Evolutionary conservation across 2,888 invertebrate genomes (phyloP).

Genomic region (Bursaphelenchus okinawaensis): DNA sequence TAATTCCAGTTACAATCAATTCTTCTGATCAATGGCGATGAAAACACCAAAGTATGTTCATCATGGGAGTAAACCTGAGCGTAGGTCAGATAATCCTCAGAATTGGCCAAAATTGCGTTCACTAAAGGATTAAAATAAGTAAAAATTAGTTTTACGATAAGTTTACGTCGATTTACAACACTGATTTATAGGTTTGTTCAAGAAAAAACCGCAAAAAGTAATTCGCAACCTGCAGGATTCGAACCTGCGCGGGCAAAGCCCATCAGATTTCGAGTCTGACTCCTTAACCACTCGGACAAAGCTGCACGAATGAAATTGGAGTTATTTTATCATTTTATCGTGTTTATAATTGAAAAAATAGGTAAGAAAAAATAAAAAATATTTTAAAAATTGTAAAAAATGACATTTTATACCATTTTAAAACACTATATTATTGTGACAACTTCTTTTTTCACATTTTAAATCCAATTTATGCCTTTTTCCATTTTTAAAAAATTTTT

Average conservation of each 20-base stretch:
- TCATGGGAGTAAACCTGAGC: constrained; percentile 8
- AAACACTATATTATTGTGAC: too few relatives aligned
- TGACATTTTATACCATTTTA: too few relatives aligned
- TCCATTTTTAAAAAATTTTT: too few relatives aligned
- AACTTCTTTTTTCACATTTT: too few relatives aligned
- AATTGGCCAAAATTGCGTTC: constrained; percentile 6
- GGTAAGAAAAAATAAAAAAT: too few relatives aligned
- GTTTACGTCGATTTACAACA: too few relatives aligned
- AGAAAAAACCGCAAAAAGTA: neutral
- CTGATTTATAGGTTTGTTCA: too few relatives aligned
- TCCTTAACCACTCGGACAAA: neutral
- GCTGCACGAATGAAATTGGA: neutral
- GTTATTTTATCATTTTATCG: too few relatives aligned
- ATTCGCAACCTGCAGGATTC: neutral
- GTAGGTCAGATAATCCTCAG: neutral
- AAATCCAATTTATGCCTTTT: too few relatives aligned
- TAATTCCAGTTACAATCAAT: constrained; percentile 9
- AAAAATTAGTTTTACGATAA: neutral
- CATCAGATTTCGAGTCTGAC: neutral
- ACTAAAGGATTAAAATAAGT: too few relatives aligned
- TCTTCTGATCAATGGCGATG: constrained; percentile 8
- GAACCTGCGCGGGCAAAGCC: neutral
- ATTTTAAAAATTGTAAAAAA: too few relatives aligned
- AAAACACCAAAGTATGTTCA: constrained; percentile 6
- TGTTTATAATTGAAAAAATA: too few relatives aligned